Percentiles rank a stretch among this genome's conserved stretches.
phyloP scores from a whole-genome alignment of 1,140 invertebrate species.

The Monomorium pharaonis region DNA sequence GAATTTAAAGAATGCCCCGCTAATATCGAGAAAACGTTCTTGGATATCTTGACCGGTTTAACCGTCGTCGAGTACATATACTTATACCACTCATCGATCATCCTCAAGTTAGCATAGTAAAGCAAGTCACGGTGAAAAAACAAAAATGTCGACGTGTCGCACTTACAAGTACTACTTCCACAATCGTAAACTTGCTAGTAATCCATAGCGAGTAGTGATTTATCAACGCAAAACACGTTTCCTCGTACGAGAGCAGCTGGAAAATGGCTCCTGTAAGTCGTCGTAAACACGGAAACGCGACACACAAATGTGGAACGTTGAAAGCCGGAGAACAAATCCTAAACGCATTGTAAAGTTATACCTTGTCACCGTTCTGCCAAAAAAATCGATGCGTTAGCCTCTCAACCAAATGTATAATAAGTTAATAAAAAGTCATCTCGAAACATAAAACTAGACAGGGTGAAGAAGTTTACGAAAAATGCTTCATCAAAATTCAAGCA shows the following conservation, averaged over 20 bases:
- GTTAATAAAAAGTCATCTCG: background rate
- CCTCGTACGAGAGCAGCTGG: background rate
- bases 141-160: conserved; percentile 43
- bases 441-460: background rate
- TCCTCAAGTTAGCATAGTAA: conserved; percentile 28
- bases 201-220: conserved; percentile 7
- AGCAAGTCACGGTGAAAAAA: conserved; percentile 34
- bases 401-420: background rate
- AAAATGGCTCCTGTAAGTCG: background rate
- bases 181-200: conserved; percentile 33
- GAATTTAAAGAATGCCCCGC: background rate
- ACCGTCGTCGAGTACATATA: background rate
- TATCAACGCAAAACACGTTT: conserved; percentile 23
- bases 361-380: background rate
- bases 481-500: background rate
- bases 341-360: background rate
- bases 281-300: background rate
- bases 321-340: background rate
- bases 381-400: background rate
- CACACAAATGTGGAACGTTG: background rate
- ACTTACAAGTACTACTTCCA: conserved; percentile 22
- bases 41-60: conserved; percentile 22
- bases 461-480: background rate
- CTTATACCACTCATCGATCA: conserved; percentile 32
- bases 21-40: background rate